Percentiles rank a stretch among this genome's conserved stretches.
These are phyloP conservation scores for Rousettus leschenaultii DNA, from an alignment of 2,113 vertebrate genomes.

Conservation along the genomic window DNA sequence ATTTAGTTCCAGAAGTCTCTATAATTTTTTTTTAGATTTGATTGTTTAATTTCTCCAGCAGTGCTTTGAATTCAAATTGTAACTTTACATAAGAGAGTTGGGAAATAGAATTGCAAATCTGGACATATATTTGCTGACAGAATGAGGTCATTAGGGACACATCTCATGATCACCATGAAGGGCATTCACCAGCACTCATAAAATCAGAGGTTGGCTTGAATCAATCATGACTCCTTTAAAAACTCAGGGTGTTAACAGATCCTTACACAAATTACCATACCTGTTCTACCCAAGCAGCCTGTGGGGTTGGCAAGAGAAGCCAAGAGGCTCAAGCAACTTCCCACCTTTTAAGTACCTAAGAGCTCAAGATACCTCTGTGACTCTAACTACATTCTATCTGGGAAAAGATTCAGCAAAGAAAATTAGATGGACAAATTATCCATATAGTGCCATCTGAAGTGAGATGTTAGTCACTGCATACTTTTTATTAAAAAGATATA, in stretches of 20 bases:
- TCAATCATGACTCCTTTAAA: neutral
- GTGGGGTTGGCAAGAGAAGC: neutral
- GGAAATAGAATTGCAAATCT: neutral
- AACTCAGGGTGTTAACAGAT: neutral
- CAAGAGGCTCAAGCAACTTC: neutral
- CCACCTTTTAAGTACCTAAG: neutral
- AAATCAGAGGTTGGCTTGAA: neutral
- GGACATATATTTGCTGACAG: neutral
- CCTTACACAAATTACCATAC: neutral
- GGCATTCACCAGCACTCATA: neutral
- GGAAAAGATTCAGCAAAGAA: neutral
- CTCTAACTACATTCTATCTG: neutral
- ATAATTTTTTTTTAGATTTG: neutral
- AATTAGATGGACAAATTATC: neutral
- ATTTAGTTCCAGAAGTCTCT: neutral
- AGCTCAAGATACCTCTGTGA: neutral
- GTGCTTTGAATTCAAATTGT: neutral
- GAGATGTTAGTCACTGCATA: neutral
- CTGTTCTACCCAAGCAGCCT: neutral
- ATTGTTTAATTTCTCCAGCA: neutral
- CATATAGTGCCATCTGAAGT: neutral
- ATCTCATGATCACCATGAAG: neutral
- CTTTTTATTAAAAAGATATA: neutral
- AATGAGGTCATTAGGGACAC: neutral
- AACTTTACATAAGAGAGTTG: neutral